Percentiles rank a stretch among this genome's conserved stretches.
These are phyloP conservation scores for Chrysotoxum bicinctum DNA, from an alignment of 2,888 invertebrate species.

Conservation along the genomic window DNA sequence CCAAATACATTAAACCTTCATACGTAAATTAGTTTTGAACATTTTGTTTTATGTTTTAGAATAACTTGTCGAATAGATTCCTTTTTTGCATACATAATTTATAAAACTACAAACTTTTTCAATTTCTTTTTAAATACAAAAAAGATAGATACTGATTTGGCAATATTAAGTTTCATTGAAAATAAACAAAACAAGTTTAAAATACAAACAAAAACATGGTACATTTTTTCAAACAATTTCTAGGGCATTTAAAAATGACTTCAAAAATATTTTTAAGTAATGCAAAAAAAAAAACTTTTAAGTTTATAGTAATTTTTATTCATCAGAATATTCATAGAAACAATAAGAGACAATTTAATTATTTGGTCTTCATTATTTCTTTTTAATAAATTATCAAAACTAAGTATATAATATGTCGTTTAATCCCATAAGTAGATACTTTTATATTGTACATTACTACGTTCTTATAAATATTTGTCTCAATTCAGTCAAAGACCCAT, in stretches of 20 bases:
- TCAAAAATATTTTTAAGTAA: no score
- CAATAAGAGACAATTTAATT: not conserved
- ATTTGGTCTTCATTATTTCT: not conserved
- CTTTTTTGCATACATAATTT: no score
- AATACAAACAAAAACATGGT: not conserved
- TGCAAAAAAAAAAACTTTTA: no score
- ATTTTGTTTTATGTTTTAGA: no score
- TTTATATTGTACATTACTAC: not conserved
- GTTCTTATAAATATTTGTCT: not conserved
- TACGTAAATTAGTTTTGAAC: no score
- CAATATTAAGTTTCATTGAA: not conserved
- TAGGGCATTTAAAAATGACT: no score
- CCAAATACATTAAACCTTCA: no score
- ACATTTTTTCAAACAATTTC: not conserved
- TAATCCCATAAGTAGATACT: not conserved
- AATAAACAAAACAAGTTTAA: not conserved
- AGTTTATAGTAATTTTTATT: not conserved
- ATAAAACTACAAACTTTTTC: no score
- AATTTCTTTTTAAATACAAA: no score
- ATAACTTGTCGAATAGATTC: no score
- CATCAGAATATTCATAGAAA: not conserved
- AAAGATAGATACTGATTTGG: not conserved
- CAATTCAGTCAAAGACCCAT: not conserved
- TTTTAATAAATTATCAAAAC: not conserved
- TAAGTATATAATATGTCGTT: not conserved